These are phyloP conservation scores for Orius insidiosus DNA, from an alignment of 1,140 invertebrate genomes.

Conservation along the genomic window DNA sequence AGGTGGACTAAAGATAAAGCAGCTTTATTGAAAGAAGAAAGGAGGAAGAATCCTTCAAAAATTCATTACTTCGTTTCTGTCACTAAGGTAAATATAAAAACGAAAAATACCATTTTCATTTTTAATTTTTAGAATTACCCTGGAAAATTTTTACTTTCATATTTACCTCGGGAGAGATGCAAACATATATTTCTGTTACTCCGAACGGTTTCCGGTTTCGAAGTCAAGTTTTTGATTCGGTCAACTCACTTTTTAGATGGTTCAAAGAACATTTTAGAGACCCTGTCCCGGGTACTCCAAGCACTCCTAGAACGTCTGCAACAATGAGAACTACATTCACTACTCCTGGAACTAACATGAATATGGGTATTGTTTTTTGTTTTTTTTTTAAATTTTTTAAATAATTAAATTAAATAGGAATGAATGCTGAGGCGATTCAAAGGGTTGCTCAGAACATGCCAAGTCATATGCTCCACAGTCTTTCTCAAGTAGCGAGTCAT, in stretches of 20 bases:
- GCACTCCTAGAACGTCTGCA: constrained; percentile 38
- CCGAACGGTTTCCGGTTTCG: constrained; percentile 88
- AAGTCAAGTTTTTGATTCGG: constrained; percentile 67
- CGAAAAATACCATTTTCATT: neutral
- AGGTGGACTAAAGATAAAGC: constrained; percentile 64
- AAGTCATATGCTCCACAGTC: constrained; percentile 49
- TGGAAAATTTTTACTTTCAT: constrained; percentile 88
- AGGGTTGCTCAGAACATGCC: constrained; percentile 54
- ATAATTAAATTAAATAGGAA: no score
- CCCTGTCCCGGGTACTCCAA: constrained; percentile 64
- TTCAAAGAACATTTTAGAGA: constrained; percentile 96
- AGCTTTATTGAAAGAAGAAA: constrained; percentile 70
- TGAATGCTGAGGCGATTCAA: constrained; percentile 53
- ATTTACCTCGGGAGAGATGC: constrained; percentile 66
- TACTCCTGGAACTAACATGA: constrained; percentile 32
- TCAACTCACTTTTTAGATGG: constrained; percentile 78
- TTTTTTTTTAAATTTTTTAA: neutral
- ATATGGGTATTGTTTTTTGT: neutral
- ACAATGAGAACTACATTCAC: constrained; percentile 43
- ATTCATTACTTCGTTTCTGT: constrained; percentile 85
- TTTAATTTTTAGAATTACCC: constrained; percentile 52
- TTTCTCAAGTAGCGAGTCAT: constrained; percentile 48
- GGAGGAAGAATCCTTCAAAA: constrained; percentile 64
- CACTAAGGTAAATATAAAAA: constrained; percentile 35
- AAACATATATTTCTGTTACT: constrained; percentile 78